phyloP scores from a whole-genome alignment of 2,888 invertebrate genomes.

The Stenotaenia linearis region DNA sequence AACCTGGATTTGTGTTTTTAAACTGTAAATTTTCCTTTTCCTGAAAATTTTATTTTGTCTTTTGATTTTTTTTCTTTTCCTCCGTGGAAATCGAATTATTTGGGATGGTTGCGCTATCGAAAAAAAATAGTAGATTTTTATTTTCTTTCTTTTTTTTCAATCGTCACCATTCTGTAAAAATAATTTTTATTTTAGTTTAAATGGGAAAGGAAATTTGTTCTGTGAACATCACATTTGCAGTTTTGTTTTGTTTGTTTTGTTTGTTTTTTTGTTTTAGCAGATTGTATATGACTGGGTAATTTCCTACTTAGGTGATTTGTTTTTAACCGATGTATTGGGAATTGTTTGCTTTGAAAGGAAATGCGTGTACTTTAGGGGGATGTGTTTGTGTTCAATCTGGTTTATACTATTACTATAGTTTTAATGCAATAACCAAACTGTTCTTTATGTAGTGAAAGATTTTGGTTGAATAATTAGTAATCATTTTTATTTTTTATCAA shows the following conservation, averaged over 20 bases:
- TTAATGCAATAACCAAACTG: slow-evolving; percentile 11
- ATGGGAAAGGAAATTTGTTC: neutral
- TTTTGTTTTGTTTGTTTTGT: neutral
- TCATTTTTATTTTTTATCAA: neutral
- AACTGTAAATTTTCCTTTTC: slow-evolving; percentile 3
- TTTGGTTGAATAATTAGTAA: slow-evolving; percentile 17
- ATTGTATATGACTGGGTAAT: slow-evolving; percentile 26
- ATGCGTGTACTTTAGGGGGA: slow-evolving; percentile 16
- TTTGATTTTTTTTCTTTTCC: too few species aligned
- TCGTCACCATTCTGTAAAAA: neutral
- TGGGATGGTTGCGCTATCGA: slow-evolving; percentile 10
- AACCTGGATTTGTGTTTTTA: neutral
- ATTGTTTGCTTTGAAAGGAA: slow-evolving; percentile 20
- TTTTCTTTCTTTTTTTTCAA: neutral
- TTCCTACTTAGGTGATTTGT: slow-evolving; percentile 16
- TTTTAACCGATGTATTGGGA: slow-evolving; percentile 15
- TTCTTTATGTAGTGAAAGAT: slow-evolving; percentile 6
- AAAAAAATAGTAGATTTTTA: neutral
- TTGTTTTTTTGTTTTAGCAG: neutral
- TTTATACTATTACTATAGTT: slow-evolving; percentile 19
- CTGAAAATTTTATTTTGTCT: neutral
- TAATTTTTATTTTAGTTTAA: neutral
- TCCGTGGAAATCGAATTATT: neutral
- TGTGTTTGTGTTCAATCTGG: slow-evolving; percentile 18
- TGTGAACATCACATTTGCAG: slow-evolving; percentile 14